Evolutionary conservation across 1,140 invertebrate species (phyloP), one percentile per base, ranked within the genome.

Genomic region (Bombus superbus): DNA sequence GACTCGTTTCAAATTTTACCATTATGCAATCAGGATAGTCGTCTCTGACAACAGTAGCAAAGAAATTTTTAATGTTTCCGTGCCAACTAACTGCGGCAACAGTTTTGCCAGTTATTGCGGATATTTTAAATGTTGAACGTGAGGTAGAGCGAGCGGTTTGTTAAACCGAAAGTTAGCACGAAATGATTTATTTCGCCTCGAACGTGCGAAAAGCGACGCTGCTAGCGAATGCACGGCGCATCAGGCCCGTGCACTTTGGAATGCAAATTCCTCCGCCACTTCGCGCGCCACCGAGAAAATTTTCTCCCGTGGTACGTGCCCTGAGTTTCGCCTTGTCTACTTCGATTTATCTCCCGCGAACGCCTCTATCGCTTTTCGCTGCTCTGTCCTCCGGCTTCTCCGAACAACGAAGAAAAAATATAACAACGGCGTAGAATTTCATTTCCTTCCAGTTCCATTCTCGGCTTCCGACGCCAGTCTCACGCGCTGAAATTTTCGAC

Each of bases 191-290:
- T 78, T 64, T 42, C n/a, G 22, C 15, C 8, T 47, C 11, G 47
- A 18, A 68, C 83, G 40, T 84, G 59, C 42, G 47, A 59, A 40
- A 72, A 69, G 35, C 57, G 80, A 4, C 32, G 53, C 47, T 38
- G 75, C 15, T 85, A 25, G 76, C 77, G 53, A 44, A 78, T 79
- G 64, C 83, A 71, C 83, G 75, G 38, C 42, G 83, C 76, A 44
- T n/a, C 38, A 5, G n/a, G 40, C 9, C 38, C 25, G 38, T 32
- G 77, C 64, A 77, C 81, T 83, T 83, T 57, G 81, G 64, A 83
- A 83, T 83, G 81, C 81, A 83, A 83, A 83, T 83, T 77, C 53
- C n/a, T 9, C 10, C 22, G 38, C 28, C 74, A 77, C 74, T 69
- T 78, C 35, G 73, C 44, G 35, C 62, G 35, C 35, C 28, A n/a